These are phyloP conservation scores for Macrochelys suwanniensis DNA, from an alignment of 2,797 vertebrate genomes.

Conservation along the genomic window DNA sequence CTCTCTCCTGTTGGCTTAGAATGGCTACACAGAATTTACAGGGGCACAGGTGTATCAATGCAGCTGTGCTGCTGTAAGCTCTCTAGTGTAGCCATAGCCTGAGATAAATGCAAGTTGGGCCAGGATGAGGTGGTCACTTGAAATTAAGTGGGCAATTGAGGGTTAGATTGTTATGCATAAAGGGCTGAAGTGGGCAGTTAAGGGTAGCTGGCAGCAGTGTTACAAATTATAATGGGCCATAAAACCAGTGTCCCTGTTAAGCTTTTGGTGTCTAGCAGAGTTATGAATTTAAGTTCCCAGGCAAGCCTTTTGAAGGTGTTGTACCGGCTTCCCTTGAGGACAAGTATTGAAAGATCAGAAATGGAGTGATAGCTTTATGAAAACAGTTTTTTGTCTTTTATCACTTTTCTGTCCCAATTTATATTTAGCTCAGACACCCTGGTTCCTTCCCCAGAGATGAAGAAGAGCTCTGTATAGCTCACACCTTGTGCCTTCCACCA, in stretches of 20 bases:
- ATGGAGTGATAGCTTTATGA: neutral
- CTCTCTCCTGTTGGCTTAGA: neutral
- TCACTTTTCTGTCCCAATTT: neutral
- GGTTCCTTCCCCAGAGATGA: neutral
- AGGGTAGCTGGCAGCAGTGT: neutral
- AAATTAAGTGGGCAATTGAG: neutral
- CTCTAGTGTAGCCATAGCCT: neutral
- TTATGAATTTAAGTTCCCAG: neutral
- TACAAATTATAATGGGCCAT: neutral
- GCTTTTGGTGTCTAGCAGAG: neutral
- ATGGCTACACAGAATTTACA: neutral
- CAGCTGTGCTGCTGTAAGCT: neutral
- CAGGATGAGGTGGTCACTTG: neutral
- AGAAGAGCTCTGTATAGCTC: neutral
- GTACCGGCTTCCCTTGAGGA: neutral
- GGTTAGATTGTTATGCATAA: neutral
- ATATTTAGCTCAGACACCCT: neutral
- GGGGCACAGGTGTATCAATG: no score
- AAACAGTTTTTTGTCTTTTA: neutral
- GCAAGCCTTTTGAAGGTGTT: neutral
- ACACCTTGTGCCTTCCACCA: neutral
- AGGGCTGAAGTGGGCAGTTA: neutral
- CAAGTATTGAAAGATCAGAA: neutral
- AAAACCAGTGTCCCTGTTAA: neutral
- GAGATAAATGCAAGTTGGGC: neutral